phyloP scores from a whole-genome alignment of 2,888 invertebrate genomes.

The Cremastinae sp. region DNA sequence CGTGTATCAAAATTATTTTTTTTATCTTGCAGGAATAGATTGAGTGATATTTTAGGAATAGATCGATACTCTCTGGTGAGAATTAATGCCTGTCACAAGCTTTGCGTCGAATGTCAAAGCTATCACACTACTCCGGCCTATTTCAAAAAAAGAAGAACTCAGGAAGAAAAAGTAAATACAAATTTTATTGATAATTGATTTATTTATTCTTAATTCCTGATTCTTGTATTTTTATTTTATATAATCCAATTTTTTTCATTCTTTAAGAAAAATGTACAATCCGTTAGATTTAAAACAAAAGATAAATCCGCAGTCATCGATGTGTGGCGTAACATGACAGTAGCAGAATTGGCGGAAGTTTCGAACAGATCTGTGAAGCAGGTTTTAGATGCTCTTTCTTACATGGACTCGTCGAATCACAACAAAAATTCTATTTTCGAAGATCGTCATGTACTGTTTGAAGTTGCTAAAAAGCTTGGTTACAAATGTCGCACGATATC shows the following conservation, averaged over 20 bases:
- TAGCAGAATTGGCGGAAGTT: slow-evolving; percentile 86
- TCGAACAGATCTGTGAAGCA: slow-evolving; percentile 85
- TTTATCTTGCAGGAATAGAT: slow-evolving; percentile 55
- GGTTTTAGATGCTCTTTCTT: slow-evolving; percentile 86
- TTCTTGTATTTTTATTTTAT: too few species aligned
- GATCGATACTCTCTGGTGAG: slow-evolving; percentile 48
- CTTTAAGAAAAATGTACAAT: slow-evolving; percentile 34
- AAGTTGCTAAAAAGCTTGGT: slow-evolving; percentile 87
- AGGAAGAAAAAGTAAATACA: slow-evolving; percentile 83
- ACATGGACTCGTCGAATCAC: slow-evolving; percentile 83
- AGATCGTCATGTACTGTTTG: slow-evolving; percentile 84
- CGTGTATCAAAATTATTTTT: slow-evolving; percentile 18
- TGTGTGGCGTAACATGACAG: slow-evolving; percentile 91
- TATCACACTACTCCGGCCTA: slow-evolving; percentile 78
- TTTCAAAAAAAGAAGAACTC: slow-evolving; percentile 84
- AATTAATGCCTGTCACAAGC: slow-evolving; percentile 28
- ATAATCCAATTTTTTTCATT: too few species aligned
- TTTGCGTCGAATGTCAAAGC: slow-evolving; percentile 59
- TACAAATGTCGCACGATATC: slow-evolving; percentile 83
- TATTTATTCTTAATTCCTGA: too few species aligned
- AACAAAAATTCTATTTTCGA: slow-evolving; percentile 83
- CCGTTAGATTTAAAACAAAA: slow-evolving; percentile 75
- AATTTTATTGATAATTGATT: not conserved
- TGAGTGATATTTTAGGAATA: slow-evolving; percentile 52
- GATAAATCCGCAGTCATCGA: slow-evolving; percentile 81